phyloP scores from a whole-genome alignment of 2,888 invertebrate genomes.

The Papilio protenor region DNA sequence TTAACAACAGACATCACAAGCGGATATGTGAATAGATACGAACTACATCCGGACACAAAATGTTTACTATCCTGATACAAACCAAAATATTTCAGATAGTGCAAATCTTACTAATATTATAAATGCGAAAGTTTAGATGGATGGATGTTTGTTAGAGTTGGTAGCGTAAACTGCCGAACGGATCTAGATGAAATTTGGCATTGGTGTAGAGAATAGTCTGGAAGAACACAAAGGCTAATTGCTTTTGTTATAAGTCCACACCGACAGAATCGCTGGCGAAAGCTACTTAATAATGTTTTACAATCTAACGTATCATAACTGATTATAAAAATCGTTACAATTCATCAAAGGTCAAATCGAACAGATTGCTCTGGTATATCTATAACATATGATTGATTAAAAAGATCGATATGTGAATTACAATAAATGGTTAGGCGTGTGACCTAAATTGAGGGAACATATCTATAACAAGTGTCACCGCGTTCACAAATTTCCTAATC shows the following conservation, averaged over 20 bases:
- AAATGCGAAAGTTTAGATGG: too few relatives aligned
- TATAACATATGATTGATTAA: conserved; percentile 24
- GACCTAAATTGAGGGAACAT: conserved; percentile 63
- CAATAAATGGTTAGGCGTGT: conserved; percentile 53
- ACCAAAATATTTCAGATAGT: not conserved
- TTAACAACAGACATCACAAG: conserved; percentile 6
- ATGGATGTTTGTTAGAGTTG: too few relatives aligned
- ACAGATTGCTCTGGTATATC: not conserved
- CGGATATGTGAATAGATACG: not conserved
- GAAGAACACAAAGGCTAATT: too few relatives aligned
- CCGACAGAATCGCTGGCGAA: too few relatives aligned
- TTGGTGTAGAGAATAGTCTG: too few relatives aligned
- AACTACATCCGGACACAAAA: not conserved
- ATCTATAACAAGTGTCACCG: conserved; percentile 52
- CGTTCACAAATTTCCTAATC: conserved; percentile 59
- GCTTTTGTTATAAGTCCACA: too few relatives aligned
- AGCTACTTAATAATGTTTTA: too few relatives aligned
- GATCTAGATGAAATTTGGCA: too few relatives aligned
- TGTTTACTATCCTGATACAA: not conserved
- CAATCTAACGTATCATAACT: too few relatives aligned
- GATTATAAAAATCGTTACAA: not conserved
- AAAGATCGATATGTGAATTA: conserved; percentile 50
- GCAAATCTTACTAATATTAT: too few relatives aligned
- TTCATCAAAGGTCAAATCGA: not conserved
- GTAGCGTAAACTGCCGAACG: too few relatives aligned